Evolutionary conservation across 2,888 invertebrate genomes (phyloP).

Genomic region (Hypselothyrea guttata): DNA sequence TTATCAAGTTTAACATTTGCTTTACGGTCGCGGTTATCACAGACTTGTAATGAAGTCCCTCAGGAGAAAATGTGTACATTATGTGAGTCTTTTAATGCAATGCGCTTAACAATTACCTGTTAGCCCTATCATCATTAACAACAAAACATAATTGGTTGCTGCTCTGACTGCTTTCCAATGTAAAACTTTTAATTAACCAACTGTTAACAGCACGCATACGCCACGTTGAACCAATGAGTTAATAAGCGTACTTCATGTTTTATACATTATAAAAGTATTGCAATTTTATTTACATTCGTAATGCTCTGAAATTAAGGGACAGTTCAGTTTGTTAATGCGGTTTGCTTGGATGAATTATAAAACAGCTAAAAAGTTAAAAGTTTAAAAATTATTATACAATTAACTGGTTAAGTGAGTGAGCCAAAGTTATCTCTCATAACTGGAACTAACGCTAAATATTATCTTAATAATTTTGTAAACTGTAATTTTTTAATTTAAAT

Average conservation of each 20-base stretch:
- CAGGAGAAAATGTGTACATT: slow-evolving; percentile 32
- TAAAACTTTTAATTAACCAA: slow-evolving; percentile 65
- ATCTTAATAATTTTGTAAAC: no score
- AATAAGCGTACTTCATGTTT: slow-evolving; percentile 4
- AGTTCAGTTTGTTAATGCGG: no score
- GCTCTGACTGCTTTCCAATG: slow-evolving; percentile 18
- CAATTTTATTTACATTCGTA: not conserved
- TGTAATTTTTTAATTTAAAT: no score
- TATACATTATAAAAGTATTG: not conserved
- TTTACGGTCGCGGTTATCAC: slow-evolving; percentile 28
- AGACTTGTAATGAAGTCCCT: slow-evolving; percentile 66
- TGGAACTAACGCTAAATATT: no score
- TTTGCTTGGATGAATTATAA: no score
- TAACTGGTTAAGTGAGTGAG: no score
- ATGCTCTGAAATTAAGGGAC: no score
- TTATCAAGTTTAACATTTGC: slow-evolving; percentile 64
- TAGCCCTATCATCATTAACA: slow-evolving; percentile 13
- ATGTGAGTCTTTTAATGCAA: slow-evolving; percentile 49
- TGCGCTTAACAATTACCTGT: slow-evolving; percentile 48
- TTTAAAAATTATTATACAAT: no score
- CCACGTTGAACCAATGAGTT: slow-evolving; percentile 33
- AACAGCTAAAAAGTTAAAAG: no score
- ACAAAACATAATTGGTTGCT: slow-evolving; percentile 14
- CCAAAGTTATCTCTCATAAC: no score
- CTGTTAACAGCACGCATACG: slow-evolving; percentile 51